Percentiles rank a stretch among this genome's conserved stretches.
Evolutionary conservation across 2,888 invertebrate species (phyloP).

Genomic region (Cepaea hortensis): DNA sequence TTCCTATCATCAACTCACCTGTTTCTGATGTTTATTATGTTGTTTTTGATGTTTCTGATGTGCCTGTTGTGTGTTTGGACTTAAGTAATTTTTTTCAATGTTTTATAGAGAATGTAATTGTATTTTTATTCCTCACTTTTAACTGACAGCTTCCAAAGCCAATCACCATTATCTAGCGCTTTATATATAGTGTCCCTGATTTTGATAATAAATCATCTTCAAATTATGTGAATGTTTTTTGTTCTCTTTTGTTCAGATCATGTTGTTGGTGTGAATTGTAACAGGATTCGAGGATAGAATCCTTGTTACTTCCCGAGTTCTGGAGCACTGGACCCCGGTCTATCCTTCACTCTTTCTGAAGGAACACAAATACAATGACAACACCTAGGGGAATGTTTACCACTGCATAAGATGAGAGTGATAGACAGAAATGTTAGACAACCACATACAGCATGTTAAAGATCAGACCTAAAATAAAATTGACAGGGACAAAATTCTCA

Average conservation of each 20-base stretch:
- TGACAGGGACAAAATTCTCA: too few relatives aligned
- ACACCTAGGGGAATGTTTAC: too few relatives aligned
- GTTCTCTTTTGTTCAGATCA: background rate
- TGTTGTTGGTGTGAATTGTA: background rate
- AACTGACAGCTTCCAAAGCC: slow-evolving; percentile 30
- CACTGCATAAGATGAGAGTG: too few relatives aligned
- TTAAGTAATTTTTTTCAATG: background rate
- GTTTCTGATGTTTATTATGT: too few relatives aligned
- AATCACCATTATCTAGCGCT: slow-evolving; percentile 44
- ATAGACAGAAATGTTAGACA: too few relatives aligned
- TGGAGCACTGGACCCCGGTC: too few relatives aligned
- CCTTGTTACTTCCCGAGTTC: too few relatives aligned
- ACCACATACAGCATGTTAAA: too few relatives aligned
- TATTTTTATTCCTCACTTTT: slow-evolving; percentile 14
- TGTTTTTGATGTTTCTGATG: slow-evolving; percentile 21
- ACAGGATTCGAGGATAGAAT: too few relatives aligned
- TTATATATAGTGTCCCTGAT: slow-evolving; percentile 47
- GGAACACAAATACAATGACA: too few relatives aligned
- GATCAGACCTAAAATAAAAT: too few relatives aligned
- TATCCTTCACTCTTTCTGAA: too few relatives aligned
- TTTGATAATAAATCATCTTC: slow-evolving; percentile 43
- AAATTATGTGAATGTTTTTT: background rate
- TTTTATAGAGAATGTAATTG: slow-evolving; percentile 5
- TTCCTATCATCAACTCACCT: background rate
- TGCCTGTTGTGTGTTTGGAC: slow-evolving; percentile 24